Base-by-base conservation (phyloP, 1,140 invertebrate species). In the Tachypleus tridentatus region DNA sequence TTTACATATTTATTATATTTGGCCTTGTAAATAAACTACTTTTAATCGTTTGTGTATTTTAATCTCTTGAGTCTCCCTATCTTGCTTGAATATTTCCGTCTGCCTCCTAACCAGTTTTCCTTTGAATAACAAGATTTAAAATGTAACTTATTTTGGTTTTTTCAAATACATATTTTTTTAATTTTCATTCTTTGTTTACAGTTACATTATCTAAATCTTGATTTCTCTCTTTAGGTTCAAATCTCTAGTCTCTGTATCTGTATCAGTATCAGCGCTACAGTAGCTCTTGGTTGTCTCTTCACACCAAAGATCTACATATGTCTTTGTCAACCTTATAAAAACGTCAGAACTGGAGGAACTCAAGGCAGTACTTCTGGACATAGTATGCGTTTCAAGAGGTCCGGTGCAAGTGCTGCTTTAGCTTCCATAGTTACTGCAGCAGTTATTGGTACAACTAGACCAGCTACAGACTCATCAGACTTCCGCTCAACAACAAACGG, bases 181-280 rank as follows among this genome's bases (percentile, higher is more conserved):
- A 29, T 29, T 29, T 29, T 29, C 29, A 29, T 29, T 29, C 29
- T 29, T 29, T 29, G 2, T 29, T 29, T 29, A 29, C 29, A 0
- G 2, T 29, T 29, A 29, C 29, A 29, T 29, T 29, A 29, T 29
- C 29, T 29, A 29, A 29, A 29, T 2, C 5, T 47, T 56, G 48
- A 62, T 71, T 56, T 70, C 65, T 67, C 71, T 67, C 76, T 74
- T 60, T 80, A 89, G 84, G 84, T 89, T 59, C 86, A 89, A 74
- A 85, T 88, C 67, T 85, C 86, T 10, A 88, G 85, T 62, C 79
- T 89, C 75, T 88, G 86, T 72, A 86, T 89, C 78, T 87, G 86
- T 67, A 83, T 90, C 67, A 87, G 83, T 71, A 81, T 90, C 61
- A 88, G 86, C 70, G 87, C 88, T 9, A 85, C 85, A 3, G 87